Conservation (phyloP, 1,140 invertebrate species). For the Platyura marginata region DNA sequence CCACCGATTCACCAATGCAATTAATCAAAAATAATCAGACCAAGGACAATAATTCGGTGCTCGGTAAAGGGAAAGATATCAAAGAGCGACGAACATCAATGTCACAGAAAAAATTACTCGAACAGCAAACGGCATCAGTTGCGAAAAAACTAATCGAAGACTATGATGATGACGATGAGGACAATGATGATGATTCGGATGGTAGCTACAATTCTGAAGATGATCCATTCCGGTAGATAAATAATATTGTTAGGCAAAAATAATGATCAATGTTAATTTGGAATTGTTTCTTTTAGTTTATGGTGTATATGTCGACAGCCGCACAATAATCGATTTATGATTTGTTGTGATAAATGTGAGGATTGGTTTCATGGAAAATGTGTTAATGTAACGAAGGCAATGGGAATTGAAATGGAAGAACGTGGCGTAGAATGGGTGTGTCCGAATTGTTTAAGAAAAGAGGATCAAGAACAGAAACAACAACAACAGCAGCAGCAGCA, state of each 20-base stretch:
- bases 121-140: neutral
- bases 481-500: too few species aligned
- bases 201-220: conserved; percentile 64
- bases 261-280: neutral
- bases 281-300: conserved; percentile 31
- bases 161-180: conserved; percentile 19
- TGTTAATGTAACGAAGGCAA: conserved; percentile 79
- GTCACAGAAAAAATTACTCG: conserved; percentile 19
- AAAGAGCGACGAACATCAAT: too few species aligned
- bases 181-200: conserved; percentile 40
- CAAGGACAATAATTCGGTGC: too few species aligned
- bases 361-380: conserved; percentile 97
- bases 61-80: too few species aligned
- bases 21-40: too few species aligned
- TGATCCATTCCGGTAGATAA: conserved; percentile 51
- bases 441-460: conserved; percentile 52
- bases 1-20: neutral
- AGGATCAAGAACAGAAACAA: too few species aligned
- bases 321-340: conserved; percentile 95
- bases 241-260: neutral
- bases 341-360: conserved; percentile 88
- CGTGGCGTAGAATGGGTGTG: conserved; percentile 81
- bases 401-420: conserved; percentile 79
- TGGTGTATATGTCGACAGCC: conserved; percentile 94
- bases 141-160: neutral